phyloP scores from a whole-genome alignment of 2,113 vertebrate genomes.

The Planiliza haematocheilus region DNA sequence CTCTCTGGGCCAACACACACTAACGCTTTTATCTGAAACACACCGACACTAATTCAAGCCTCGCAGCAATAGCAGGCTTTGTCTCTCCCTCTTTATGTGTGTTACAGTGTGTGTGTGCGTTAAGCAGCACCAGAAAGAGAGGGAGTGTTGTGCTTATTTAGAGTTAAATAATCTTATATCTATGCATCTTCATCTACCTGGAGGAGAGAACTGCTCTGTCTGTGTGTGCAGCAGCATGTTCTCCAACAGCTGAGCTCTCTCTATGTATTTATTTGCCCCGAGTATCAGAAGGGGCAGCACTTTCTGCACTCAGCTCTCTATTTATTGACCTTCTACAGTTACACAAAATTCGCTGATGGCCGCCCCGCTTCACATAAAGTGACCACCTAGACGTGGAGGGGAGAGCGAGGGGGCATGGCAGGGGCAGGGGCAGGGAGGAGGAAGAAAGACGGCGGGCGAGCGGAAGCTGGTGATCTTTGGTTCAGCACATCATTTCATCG shows the following conservation, averaged over 20 bases:
- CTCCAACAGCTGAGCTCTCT: constrained; percentile 4
- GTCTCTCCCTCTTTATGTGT: constrained; percentile 15
- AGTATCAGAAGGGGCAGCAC: constrained; percentile 38
- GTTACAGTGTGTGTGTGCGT: constrained; percentile 3
- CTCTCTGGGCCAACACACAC: constrained; percentile 57
- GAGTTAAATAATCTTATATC: constrained; percentile 5
- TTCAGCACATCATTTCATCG: constrained; percentile 70
- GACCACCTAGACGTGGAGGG: constrained; percentile 27
- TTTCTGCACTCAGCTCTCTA: constrained; percentile 13
- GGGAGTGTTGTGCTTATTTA: constrained; percentile 10
- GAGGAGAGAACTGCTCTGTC: background rate
- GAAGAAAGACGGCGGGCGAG: background rate
- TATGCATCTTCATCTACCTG: constrained; percentile 10
- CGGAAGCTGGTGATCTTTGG: constrained; percentile 50
- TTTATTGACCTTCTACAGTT: constrained; percentile 51
- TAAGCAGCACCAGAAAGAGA: background rate
- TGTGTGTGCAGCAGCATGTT: constrained; percentile 12
- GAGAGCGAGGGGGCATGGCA: background rate
- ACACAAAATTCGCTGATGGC: constrained; percentile 15
- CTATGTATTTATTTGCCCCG: constrained; percentile 46
- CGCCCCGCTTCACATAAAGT: background rate
- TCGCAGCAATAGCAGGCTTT: constrained; percentile 53
- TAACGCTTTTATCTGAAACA: constrained; percentile 72
- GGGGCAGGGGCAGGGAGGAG: background rate
- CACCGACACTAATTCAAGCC: constrained; percentile 72